Percentiles rank a stretch among this genome's conserved stretches.
Conservation (phyloP, 2,888 invertebrate species). For the Panopea generosa region DNA sequence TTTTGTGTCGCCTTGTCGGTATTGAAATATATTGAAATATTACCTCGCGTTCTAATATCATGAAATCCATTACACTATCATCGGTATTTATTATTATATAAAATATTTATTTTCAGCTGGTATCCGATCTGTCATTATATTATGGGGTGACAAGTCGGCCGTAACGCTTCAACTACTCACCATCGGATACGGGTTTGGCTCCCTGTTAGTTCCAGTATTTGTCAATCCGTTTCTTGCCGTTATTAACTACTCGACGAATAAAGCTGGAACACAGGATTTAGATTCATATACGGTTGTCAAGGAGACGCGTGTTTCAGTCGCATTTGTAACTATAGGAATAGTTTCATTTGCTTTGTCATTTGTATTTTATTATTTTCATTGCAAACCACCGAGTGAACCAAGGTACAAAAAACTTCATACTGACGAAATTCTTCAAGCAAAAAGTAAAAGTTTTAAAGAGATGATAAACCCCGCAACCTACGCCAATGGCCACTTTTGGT, state of each 20-base stretch:
- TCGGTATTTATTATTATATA: no score
- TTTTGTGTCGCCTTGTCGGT: no score
- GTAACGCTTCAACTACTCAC: conserved; percentile 5
- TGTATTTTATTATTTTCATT: conserved; percentile 30
- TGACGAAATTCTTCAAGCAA: neutral
- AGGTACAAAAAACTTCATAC: conserved; percentile 28
- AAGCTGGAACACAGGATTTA: neutral
- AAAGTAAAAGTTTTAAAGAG: conserved; percentile 17
- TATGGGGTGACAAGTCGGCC: neutral
- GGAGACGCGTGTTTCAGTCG: conserved; percentile 20
- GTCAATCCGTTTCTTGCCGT: conserved; percentile 21
- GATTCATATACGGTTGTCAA: conserved; percentile 13
- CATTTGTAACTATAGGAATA: conserved; percentile 27
- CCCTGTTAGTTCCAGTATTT: conserved; percentile 10
- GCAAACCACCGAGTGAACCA: neutral
- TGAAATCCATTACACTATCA: no score
- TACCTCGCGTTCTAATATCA: no score
- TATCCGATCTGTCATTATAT: neutral
- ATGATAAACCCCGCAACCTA: conserved; percentile 44
- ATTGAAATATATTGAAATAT: no score
- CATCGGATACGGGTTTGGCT: conserved; percentile 16
- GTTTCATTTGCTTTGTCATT: conserved; percentile 5
- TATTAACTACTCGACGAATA: neutral
- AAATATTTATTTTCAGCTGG: conserved; percentile 8
- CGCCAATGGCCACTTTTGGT: conserved; percentile 27